Evolutionary conservation across 1,140 invertebrate species (phyloP), one percentile per base, ranked within the genome.

Genomic region (Dysdera silvatica): DNA sequence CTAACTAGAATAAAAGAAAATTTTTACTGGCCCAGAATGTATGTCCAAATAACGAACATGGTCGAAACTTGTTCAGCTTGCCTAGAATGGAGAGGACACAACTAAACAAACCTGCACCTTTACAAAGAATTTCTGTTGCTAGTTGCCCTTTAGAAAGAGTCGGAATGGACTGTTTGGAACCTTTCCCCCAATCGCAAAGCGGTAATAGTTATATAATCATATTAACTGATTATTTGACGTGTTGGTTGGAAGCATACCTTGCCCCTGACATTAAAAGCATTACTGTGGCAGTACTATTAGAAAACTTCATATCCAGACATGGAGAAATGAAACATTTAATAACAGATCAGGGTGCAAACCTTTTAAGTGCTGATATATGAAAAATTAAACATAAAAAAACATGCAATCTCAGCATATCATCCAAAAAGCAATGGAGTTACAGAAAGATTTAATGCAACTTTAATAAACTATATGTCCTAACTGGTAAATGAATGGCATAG

Each of bases 361-460:
- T 47, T 12, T 7, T 20, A 7, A 33, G 26, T 2, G 1, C 18
- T 14, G 12, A 29, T 8, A 47, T 47, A 57, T 43, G 8, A 31
- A 18, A 10, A 1, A n/a, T 2, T 47, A 8, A 43, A 29, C 8
- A 57, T 57, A n/a, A 7, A 3, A 33, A 33, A 57, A 33, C 26
- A 20, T 12, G 14, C 20, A 0, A 47, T 20, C 32, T 6, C 20
- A n/a, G 20, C 7, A 4, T 45, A 67, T 16, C 23, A 12, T 3
- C 37, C 62, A 16, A 10, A 45, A 14, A 3, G 7, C 28, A 61
- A 61, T 32, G 62, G 62, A 0, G 3, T 29, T 1, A 43, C 47
- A 1, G 62, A 67, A 54, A 33, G 37, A 14, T 18, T 31, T 3
- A 57, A 63, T 0, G 20, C 45, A 3, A 67, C 61, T 10, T 8